Percentiles rank a stretch among this genome's conserved stretches.
Conservation (phyloP, 2,797 vertebrate species). For the Nannoperca australis region DNA sequence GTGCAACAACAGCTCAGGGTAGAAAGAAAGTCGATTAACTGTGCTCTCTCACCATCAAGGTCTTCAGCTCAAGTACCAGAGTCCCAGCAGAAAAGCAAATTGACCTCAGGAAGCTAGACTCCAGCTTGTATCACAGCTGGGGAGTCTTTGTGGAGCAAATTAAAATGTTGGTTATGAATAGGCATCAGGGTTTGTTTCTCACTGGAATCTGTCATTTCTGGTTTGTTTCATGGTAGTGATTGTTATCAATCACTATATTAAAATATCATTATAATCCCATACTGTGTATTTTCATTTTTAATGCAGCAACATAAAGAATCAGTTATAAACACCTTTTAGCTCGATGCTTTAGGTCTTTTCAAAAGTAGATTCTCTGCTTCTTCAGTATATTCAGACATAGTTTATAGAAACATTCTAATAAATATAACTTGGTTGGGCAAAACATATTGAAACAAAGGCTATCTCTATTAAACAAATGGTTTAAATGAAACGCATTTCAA, state of each 20-base stretch:
- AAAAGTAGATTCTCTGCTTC: not conserved
- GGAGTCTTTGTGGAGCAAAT: slow-evolving; percentile 87
- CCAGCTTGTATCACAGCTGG: slow-evolving; percentile 84
- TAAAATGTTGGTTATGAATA: slow-evolving; percentile 83
- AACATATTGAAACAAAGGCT: not conserved
- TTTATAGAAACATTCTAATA: not conserved
- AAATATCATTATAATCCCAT: not conserved
- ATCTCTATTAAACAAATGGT: not conserved
- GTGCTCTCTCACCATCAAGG: slow-evolving; percentile 90
- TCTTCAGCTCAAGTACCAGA: slow-evolving; percentile 90
- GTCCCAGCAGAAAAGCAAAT: slow-evolving; percentile 85
- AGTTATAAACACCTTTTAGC: not conserved
- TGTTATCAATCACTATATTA: slow-evolving; percentile 20
- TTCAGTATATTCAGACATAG: not conserved
- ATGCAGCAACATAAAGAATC: not conserved
- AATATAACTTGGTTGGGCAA: not conserved
- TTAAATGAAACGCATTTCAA: not conserved
- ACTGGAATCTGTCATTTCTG: slow-evolving; percentile 57
- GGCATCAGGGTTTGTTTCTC: slow-evolving; percentile 66
- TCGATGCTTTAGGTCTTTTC: not conserved
- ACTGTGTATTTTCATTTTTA: not conserved
- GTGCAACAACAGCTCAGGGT: slow-evolving; percentile 85
- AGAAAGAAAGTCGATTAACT: slow-evolving; percentile 91
- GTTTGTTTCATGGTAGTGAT: slow-evolving; percentile 35
- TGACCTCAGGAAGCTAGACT: slow-evolving; percentile 87